Evolutionary conservation across 2,797 vertebrate genomes (phyloP), one percentile per base, ranked within the genome.

Genomic region (Falco columbarius): DNA sequence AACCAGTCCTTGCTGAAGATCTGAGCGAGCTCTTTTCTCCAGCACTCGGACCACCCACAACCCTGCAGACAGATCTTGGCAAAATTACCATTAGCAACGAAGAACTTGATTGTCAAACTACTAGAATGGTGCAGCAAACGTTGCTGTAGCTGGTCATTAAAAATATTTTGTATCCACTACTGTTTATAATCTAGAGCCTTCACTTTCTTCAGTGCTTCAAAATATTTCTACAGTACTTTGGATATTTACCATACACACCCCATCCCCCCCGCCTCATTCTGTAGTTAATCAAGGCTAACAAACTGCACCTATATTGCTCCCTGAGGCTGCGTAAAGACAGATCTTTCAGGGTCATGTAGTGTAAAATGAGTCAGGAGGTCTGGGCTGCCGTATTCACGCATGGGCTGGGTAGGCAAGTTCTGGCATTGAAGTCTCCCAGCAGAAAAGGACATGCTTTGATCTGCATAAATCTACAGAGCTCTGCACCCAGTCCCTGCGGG

Each of bases 41-140:
- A 81, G 66, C 44, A 16, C 6, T 11, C 81, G 92, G 94, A 95
- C 89, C 94, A 94, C 93, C 89, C 82, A 66, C 88, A 52, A 32
- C 56, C 59, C 34, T 7, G 42, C 44, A 62, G 66, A 65, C 0
- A 1, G 11, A 47, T 61, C 75, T 87, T 70, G 38, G 84, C 73
- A 86, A 90, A 94, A 76, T 51, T 82, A 71, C 44, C 20, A 27
- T 10, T 12, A 74, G 47, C 51, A 82, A 88, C 44, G 6, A 90
- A 79, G 52, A 70, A 55, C 71, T 47, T 80, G 47, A 67, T 61
- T 72, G 66, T 75, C 55, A 75, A 79, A 70, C 30, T 86, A 30
- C 30, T 58, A 32, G 65, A 81, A 77, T 14, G 12, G 71, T 30
- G 32, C 95, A 89, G n/a, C 14, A 85, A 89, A 74, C 1, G 0